Conservation (phyloP, 2,888 invertebrate genomes). For the Perdita meconis region DNA sequence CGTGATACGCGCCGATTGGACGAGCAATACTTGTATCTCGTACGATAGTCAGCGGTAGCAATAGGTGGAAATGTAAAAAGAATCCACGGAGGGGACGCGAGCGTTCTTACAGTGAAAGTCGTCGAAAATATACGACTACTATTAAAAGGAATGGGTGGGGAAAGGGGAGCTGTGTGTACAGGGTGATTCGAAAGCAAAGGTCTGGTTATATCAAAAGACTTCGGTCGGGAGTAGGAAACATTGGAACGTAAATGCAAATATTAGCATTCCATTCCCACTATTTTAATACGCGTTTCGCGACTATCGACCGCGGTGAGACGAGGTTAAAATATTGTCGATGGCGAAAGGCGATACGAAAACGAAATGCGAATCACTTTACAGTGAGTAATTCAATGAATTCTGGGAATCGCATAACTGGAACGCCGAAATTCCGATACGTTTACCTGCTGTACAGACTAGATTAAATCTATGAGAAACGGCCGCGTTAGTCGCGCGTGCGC, state of each 20-base stretch:
- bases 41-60: constrained; percentile 57
- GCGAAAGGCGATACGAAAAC: neutral
- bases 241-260: no score
- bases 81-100: constrained; percentile 28
- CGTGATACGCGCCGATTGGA: constrained; percentile 72
- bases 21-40: constrained; percentile 70
- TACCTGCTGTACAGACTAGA: constrained; percentile 27
- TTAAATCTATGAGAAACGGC: constrained; percentile 38
- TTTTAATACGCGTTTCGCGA: no score
- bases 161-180: neutral
- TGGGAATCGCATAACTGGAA: constrained; percentile 23
- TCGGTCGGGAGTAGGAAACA: no score
- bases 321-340: constrained; percentile 9
- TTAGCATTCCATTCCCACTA: no score
- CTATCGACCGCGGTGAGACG: neutral
- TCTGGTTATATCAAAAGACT: neutral
- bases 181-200: neutral
- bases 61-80: constrained; percentile 58
- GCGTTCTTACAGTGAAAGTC: constrained; percentile 4
- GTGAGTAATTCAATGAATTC: constrained; percentile 30
- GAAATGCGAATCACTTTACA: constrained; percentile 18
- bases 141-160: neutral
- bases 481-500: neutral
- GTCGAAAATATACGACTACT: constrained; percentile 14
- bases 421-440: constrained; percentile 44